These are phyloP conservation scores for Campylorhamphus procurvoides DNA, from an alignment of 2,113 vertebrate genomes.

Conservation along the genomic window DNA sequence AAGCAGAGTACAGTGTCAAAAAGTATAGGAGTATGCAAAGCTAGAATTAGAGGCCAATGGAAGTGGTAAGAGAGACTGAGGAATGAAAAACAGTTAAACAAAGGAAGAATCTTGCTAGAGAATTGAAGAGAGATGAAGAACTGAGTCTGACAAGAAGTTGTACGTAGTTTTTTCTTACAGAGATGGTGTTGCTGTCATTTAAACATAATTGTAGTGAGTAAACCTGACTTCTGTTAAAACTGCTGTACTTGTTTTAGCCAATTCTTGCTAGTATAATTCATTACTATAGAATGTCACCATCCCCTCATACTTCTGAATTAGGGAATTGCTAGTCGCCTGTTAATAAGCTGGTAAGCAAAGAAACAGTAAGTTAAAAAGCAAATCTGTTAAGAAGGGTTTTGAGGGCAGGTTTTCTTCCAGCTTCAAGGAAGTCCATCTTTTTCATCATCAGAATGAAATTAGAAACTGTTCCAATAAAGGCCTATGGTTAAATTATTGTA, in stretches of 20 bases:
- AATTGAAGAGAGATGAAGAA: not conserved
- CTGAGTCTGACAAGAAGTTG: not conserved
- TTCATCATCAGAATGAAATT: not conserved
- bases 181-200: not conserved
- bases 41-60: not conserved
- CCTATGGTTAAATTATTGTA: not conserved
- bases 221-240: not conserved
- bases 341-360: not conserved
- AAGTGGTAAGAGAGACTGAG: not conserved
- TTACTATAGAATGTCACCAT: not conserved
- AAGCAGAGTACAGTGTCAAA: not conserved
- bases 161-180: not conserved
- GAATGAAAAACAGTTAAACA: not conserved
- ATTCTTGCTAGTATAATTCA: not conserved
- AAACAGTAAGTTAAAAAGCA: not conserved
- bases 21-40: not conserved
- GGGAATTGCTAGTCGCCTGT: not conserved
- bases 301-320: not conserved
- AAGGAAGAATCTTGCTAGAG: not conserved
- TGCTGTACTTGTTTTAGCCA: not conserved
- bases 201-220: not conserved
- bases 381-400: not conserved
- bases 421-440: not conserved
- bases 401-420: not conserved
- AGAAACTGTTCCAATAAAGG: not conserved